Base-by-base conservation (phyloP, 2,797 vertebrate genomes). In the Cygnus olor region DNA sequence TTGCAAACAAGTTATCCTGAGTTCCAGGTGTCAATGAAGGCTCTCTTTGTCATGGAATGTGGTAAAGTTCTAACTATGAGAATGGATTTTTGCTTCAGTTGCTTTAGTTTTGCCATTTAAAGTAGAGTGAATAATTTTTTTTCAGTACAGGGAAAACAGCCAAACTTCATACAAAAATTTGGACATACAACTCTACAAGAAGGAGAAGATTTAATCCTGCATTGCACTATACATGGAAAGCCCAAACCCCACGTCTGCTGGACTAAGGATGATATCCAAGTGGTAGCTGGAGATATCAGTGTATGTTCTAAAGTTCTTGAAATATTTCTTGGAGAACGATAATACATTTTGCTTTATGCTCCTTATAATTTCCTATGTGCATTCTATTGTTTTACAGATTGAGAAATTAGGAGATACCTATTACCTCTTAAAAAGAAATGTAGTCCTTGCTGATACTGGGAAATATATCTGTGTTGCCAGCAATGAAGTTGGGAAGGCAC, bases 121-220 rank as follows among this genome's bases (percentile, higher is more conserved):
- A 96, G 82, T 34, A 68, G 7, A 51, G 45, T 40, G 28, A 65
- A 51, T 64, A 38, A 71, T 96, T 76, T 85, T 58, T 84, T 49
- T 95, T 78, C 70, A 98, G 95, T 95, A 42, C 82, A 94, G 94
- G 95, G 91, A 58, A 90, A 87, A 85, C 85, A 87, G 42, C 88
- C 93, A 80, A 56, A 76, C 60, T 98, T 97, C 65, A 24, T 92
- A 69, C 78, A 90, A 72, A 97, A 57, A 58, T 81, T 96, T 91
- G 90, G 91, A 65, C 95, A 96, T 27, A 58, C 56, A 80, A 93
- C 81, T 84, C 69, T 97, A 32, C 90, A 96, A 57, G 94, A 95
- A 89, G 96, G 97, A 79, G 96, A 98, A 72, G 94, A 97, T 74
- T 91, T 97, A 76, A 95, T 95, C 69, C 47, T 97, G 36, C 66